phyloP scores from a whole-genome alignment of 2,113 vertebrate genomes.

The Smithornis capensis region DNA sequence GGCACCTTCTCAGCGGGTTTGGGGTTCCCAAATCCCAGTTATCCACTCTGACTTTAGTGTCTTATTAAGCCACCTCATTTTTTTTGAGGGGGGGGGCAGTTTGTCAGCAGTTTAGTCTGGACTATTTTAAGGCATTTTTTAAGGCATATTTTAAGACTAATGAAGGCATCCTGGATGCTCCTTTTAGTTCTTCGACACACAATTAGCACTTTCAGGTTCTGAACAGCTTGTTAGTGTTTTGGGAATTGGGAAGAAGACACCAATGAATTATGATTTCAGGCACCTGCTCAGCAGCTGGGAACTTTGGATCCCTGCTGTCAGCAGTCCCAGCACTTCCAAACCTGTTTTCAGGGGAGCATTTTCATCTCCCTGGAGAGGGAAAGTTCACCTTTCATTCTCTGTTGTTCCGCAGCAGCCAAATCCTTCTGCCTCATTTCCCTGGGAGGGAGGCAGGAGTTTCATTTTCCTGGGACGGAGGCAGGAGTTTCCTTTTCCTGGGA shows the following conservation, averaged over 20 bases:
- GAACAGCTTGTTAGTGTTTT: neutral
- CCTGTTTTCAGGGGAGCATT: neutral
- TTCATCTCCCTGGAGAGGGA: neutral
- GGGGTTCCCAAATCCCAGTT: neutral
- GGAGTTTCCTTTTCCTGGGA: neutral
- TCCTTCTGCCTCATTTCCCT: neutral
- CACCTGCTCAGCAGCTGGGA: constrained; percentile 19
- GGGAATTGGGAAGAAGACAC: neutral
- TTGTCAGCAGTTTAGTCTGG: neutral
- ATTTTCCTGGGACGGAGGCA: too few species aligned
- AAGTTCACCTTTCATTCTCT: neutral
- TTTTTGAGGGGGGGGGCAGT: neutral
- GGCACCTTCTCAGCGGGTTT: neutral
- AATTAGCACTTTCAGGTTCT: neutral
- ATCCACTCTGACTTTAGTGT: neutral
- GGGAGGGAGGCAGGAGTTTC: neutral
- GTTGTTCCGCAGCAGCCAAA: neutral
- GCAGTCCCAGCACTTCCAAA: neutral
- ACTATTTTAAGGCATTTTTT: neutral
- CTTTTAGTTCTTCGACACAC: neutral
- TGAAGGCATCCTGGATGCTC: neutral
- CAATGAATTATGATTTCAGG: neutral
- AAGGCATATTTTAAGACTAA: too few species aligned
- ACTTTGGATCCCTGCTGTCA: neutral
- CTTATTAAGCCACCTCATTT: neutral